phyloP scores from a whole-genome alignment of 2,797 vertebrate genomes.

The Mormyrops attenuatus region DNA sequence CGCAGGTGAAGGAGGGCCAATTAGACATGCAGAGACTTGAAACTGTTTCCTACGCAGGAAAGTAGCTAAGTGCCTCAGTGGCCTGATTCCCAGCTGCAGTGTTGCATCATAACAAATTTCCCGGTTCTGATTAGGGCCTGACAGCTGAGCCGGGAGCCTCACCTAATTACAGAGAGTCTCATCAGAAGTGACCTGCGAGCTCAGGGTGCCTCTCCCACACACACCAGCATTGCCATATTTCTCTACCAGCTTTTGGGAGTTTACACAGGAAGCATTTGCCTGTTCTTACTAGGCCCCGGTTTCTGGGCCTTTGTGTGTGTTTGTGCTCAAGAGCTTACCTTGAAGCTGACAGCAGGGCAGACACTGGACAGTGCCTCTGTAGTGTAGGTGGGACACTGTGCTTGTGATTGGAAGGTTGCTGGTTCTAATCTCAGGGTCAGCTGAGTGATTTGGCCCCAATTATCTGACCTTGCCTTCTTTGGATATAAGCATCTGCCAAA shows the following conservation, averaged over 20 bases:
- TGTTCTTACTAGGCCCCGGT: not conserved
- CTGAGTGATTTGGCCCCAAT: not conserved
- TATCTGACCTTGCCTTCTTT: not conserved
- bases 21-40: conserved; percentile 58
- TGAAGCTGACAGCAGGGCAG: not conserved
- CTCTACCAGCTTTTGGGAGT: not conserved
- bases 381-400: not conserved
- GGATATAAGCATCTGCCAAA: not conserved
- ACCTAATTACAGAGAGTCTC: not conserved
- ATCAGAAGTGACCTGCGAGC: not conserved
- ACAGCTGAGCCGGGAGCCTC: not conserved
- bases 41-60: conserved; percentile 49
- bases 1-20: conserved; percentile 25
- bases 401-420: not conserved
- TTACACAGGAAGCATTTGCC: not conserved
- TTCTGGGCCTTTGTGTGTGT: not conserved
- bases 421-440: not conserved
- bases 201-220: not conserved
- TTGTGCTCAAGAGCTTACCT: not conserved
- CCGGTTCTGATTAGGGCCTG: not conserved
- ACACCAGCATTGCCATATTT: not conserved
- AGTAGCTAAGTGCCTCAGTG: conserved; percentile 38
- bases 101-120: conserved; percentile 49
- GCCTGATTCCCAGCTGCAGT: conserved; percentile 46
- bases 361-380: not conserved